phyloP scores from a whole-genome alignment of 2,797 vertebrate genomes.

The Tapirus indicus region DNA sequence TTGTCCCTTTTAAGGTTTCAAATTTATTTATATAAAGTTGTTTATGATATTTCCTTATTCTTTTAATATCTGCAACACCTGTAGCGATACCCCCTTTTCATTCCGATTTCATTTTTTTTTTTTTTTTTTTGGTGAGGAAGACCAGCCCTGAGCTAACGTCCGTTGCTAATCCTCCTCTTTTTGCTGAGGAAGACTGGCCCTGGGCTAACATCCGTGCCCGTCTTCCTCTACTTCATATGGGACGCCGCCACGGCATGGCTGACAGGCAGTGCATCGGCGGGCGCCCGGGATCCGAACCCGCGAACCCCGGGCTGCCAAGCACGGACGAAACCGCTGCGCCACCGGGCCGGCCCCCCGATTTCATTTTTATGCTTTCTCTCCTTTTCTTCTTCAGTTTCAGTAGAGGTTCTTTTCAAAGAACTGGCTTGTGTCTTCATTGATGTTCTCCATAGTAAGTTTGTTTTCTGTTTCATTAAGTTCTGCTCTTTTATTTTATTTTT shows the following conservation, averaged over 20 bases:
- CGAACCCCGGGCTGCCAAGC: too few species aligned
- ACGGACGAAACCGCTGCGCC: too few species aligned
- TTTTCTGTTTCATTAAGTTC: constrained; percentile 23
- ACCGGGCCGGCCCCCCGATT: too few species aligned
- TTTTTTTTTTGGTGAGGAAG: too few species aligned
- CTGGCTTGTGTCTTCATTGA: background rate
- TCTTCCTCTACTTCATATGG: too few species aligned
- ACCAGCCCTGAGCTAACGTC: too few species aligned
- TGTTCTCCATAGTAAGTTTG: background rate
- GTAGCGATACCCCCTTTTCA: background rate
- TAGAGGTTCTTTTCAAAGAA: background rate
- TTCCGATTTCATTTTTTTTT: background rate
- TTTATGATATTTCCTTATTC: background rate
- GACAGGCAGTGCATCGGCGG: too few species aligned
- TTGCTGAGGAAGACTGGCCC: too few species aligned
- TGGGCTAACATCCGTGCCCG: too few species aligned
- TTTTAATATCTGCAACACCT: background rate
- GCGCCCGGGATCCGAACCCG: too few species aligned
- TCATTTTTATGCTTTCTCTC: background rate
- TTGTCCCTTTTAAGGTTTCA: background rate
- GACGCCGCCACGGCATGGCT: too few species aligned
- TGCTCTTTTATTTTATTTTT: constrained; percentile 1
- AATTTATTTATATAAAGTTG: background rate
- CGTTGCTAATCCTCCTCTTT: too few species aligned
- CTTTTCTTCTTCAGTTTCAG: background rate